Base-by-base conservation (phyloP, 2,888 invertebrate species). In the Scrobipalpa costella region DNA sequence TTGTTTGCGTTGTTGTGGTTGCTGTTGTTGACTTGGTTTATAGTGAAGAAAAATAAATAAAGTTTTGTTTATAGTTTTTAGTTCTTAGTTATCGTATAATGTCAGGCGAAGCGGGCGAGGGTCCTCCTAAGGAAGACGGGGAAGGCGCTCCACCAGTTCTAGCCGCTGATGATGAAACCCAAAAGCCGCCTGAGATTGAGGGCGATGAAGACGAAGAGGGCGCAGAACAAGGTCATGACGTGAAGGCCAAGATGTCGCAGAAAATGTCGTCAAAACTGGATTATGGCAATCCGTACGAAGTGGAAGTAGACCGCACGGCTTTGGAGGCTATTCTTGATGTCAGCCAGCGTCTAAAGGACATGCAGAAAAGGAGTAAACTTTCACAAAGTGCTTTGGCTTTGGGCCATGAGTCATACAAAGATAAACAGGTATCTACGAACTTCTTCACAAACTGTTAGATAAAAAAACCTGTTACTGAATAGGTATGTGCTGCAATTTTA, bases 381-480 rank as follows among this genome's bases (percentile, higher is more conserved):
- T 90, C 90, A n/a, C 84, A 86, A 84, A 88, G 88, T 72, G 83
- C 86, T 38, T 73, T 90, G 69, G 84, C 80, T 7, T 73, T 88
- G 67, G 88, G 75, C 50, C 89, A 90, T 67, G 91, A 91, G 70
- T 83, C 88, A 64, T 91, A 91, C 74, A 91, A 88, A 84, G 91
- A 91, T 67, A 91, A 90, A 80, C 91, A 91, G 86, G 91, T 90
- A 84, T 80, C 6, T 7, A 19, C 6, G 1, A 19, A 0, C 33
- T 11, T 9, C 11, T 13, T 13, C 13, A 11, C 40, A 11, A 3
- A 40, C 40, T 13, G 0, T 40, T 40, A 13, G 1, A 40, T 3
- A 13, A 40, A 3, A 2, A 27, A 3, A 27, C 27, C 27, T n/a
- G n/a, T n/a, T n/a, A n/a, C n/a, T n/a, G n/a, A 7, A 6, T 38